Conservation (phyloP, 2,797 vertebrate genomes). For the Sebastiscus albofasciatus region DNA sequence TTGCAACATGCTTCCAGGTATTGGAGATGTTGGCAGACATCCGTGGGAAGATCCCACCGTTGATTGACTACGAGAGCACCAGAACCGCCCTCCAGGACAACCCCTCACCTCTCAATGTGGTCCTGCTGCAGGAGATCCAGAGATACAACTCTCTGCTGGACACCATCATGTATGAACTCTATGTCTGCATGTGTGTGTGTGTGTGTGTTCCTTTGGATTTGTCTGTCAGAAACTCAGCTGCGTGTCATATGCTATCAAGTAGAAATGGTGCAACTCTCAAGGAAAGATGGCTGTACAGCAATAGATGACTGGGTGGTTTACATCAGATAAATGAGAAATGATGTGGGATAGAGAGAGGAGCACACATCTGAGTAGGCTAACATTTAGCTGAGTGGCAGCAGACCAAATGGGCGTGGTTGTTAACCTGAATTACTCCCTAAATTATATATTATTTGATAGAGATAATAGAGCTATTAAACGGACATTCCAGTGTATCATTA, state of each 20-base stretch:
- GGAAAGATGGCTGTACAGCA: not conserved
- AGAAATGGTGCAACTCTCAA: not conserved
- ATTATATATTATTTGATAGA: not conserved
- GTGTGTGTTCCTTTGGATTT: not conserved
- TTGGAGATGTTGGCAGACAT: slow-evolving; percentile 86
- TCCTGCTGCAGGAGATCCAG: slow-evolving; percentile 92
- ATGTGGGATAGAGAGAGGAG: not conserved
- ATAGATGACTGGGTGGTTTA: not conserved
- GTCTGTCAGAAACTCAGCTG: not conserved
- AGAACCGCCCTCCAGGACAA: slow-evolving; percentile 79
- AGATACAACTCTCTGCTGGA: slow-evolving; percentile 88
- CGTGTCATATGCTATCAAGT: not conserved
- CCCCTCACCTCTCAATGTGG: slow-evolving; percentile 87
- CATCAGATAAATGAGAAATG: not conserved
- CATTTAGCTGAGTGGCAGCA: not conserved
- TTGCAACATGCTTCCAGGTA: slow-evolving; percentile 76
- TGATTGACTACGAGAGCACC: slow-evolving; percentile 84
- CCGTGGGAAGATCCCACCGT: slow-evolving; percentile 82
- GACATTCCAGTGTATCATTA: not conserved
- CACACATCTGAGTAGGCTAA: not conserved
- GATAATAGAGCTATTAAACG: not conserved
- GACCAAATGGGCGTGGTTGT: not conserved
- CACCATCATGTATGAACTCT: slow-evolving; percentile 80
- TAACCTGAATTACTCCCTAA: not conserved
- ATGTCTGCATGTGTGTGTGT: not conserved